Evolutionary conservation across 2,888 invertebrate genomes (phyloP), one percentile per base, ranked within the genome.

Genomic region (Neria commutata): DNA sequence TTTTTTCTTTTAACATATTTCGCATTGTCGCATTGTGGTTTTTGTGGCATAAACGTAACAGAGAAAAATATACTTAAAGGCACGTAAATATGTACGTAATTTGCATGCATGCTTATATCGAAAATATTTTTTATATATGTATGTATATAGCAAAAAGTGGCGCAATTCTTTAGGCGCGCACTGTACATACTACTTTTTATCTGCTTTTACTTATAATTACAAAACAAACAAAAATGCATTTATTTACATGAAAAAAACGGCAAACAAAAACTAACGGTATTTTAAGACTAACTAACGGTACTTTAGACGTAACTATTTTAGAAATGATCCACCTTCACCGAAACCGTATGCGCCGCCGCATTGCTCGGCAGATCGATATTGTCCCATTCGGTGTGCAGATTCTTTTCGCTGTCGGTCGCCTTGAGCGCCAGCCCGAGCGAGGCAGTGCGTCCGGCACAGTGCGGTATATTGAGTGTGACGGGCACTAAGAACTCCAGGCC

Each of bases 251-350:
- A 29, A 29, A 5, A 8, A 8, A 8, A 29, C 29, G 29, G 29
- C 29, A 5, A 29, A 5, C 42, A 17, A 42, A 42, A 37, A 14
- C n/a, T n/a, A n/a, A n/a, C n/a, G n/a, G n/a, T n/a, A n/a, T n/a
- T n/a, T 24, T 21, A 11, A 49, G 19, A 11, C 3, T 29, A 17
- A 29, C 29, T 49, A 34, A 6, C 23, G 3, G 42, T 42, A 16
- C 6, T 42, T 42, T 6, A 16, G 10, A 3, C 24, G 11, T 47
- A 25, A n/a, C 23, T 16, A 10, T 8, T 61, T 81, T 83, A 94
- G 83, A 95, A 95, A 83, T 95, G 95, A 83, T 95, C 94, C 64
- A 95, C 93, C 83, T 93, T 90, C 58, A 95, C 94, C 54, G 94
- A 92, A 37, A 95, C 93, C 63, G 91, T 92, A 80, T 93, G 92